phyloP scores from a whole-genome alignment of 2,113 vertebrate species.

The Eurystomus gularis region DNA sequence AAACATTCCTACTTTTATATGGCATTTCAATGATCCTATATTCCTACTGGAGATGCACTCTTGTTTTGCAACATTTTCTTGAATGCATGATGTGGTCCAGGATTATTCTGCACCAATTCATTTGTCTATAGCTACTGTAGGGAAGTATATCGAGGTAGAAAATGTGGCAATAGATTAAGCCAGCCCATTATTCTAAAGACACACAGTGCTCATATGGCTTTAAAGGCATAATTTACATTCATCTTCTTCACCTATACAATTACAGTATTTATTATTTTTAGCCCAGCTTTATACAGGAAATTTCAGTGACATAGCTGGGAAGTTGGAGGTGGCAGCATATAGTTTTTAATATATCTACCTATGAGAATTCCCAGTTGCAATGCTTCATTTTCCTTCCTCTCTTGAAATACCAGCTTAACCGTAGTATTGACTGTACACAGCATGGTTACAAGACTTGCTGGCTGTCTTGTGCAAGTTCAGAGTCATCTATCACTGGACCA shows the following conservation, averaged over 20 bases:
- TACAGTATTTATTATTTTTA: background rate
- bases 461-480: background rate
- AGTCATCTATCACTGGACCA: background rate
- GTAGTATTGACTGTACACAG: background rate
- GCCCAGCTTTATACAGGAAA: background rate
- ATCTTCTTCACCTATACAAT: background rate
- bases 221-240: background rate
- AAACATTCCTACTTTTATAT: background rate
- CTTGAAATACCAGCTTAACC: background rate
- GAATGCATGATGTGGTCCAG: background rate
- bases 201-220: background rate
- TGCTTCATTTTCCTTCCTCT: background rate
- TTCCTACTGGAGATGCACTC: background rate
- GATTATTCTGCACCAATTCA: background rate
- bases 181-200: background rate
- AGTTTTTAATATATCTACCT: background rate
- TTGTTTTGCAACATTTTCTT: background rate
- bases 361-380: background rate
- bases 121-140: background rate
- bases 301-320: background rate
- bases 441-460: background rate
- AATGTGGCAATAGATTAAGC: background rate
- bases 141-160: background rate
- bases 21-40: background rate
- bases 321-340: background rate